phyloP scores from a whole-genome alignment of 2,797 vertebrate species.

The Myripristis murdjan region DNA sequence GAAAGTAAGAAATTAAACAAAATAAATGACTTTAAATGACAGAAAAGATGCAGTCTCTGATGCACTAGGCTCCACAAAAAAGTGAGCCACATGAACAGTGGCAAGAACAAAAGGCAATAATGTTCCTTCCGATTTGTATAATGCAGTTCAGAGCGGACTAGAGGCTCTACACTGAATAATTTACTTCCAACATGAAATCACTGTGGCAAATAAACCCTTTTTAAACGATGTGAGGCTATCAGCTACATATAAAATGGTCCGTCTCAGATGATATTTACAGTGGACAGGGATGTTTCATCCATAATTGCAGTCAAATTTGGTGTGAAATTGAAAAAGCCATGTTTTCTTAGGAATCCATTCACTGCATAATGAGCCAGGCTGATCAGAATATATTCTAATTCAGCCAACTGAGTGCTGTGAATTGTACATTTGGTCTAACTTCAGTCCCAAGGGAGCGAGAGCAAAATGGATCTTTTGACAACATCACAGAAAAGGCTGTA shows the following conservation, averaged over 20 bases:
- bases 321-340: slow-evolving; percentile 13
- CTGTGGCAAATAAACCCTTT: slow-evolving; percentile 6
- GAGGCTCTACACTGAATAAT: slow-evolving; percentile 5
- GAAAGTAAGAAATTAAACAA: neutral
- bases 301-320: slow-evolving; percentile 13
- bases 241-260: slow-evolving; percentile 20
- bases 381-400: slow-evolving; percentile 14
- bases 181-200: slow-evolving; percentile 16
- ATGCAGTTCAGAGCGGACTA: slow-evolving; percentile 17
- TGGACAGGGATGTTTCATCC: slow-evolving; percentile 3
- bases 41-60: neutral
- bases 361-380: slow-evolving; percentile 5
- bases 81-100: neutral
- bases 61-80: neutral
- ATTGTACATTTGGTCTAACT: neutral
- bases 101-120: slow-evolving; percentile 17
- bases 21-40: neutral
- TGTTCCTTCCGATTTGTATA: neutral
- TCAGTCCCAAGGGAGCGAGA: neutral
- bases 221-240: neutral
- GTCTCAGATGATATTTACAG: neutral
- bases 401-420: neutral
- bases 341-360: slow-evolving; percentile 7
- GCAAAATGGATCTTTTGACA: neutral
- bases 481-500: no score